Percentiles rank a stretch among this genome's conserved stretches.
phyloP scores from a whole-genome alignment of 2,888 invertebrate genomes.

The Euclidia mi region DNA sequence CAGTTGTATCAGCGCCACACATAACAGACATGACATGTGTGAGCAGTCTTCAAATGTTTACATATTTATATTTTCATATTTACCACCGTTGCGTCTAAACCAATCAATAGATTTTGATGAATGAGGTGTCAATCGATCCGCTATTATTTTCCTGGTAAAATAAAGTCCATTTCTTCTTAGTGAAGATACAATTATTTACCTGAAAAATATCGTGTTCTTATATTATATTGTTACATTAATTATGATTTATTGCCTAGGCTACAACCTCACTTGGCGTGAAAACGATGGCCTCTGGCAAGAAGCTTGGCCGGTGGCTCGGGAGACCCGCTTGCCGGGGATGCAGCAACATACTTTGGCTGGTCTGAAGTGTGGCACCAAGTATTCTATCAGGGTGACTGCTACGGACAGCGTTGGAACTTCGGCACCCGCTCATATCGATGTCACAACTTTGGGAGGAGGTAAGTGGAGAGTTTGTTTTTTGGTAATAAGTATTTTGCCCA shows the following conservation, averaged over 20 bases:
- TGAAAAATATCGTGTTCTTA: too few relatives aligned
- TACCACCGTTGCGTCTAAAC: too few relatives aligned
- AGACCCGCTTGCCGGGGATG: conserved; percentile 87
- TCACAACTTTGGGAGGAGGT: conserved; percentile 91
- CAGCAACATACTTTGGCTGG: conserved; percentile 92
- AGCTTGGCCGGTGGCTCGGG: conserved; percentile 91
- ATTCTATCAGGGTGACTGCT: conserved; percentile 94
- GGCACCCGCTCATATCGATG: conserved; percentile 90
- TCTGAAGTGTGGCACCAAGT: conserved; percentile 95
- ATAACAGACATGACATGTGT: too few relatives aligned
- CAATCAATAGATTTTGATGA: too few relatives aligned
- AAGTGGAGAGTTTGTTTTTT: conserved; percentile 55
- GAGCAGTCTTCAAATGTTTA: too few relatives aligned
- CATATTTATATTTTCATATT: too few relatives aligned
- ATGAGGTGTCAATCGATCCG: too few relatives aligned
- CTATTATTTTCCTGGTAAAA: too few relatives aligned
- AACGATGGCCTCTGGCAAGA: conserved; percentile 87
- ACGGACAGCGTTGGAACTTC: conserved; percentile 95
- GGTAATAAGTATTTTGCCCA: too few relatives aligned
- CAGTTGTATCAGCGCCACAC: too few relatives aligned
- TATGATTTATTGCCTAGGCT: conserved; percentile 65
- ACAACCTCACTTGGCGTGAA: conserved; percentile 87
- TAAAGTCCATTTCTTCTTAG: too few relatives aligned
- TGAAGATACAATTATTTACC: too few relatives aligned
- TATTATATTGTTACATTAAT: background rate